These are phyloP conservation scores for Galerucella nymphaeae DNA, from an alignment of 2,888 invertebrate species.

Conservation along the genomic window DNA sequence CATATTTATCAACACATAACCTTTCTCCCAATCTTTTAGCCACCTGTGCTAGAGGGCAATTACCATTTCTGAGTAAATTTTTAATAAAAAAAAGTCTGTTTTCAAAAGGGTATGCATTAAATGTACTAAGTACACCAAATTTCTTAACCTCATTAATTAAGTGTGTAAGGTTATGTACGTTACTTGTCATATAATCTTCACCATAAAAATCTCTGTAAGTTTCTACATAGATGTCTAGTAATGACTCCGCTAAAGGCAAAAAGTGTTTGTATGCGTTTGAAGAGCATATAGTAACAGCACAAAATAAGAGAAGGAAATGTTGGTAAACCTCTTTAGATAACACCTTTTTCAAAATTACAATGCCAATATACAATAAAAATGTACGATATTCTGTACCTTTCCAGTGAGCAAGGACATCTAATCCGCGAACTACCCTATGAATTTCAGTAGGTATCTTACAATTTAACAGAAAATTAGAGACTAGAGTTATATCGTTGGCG, in stretches of 20 bases:
- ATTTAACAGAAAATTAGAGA: conserved; percentile 21
- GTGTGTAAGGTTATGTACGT: too few relatives aligned
- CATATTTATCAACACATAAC: too few relatives aligned
- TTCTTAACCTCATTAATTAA: background rate
- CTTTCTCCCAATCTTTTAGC: too few relatives aligned
- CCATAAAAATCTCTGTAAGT: conserved; percentile 10
- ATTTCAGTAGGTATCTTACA: conserved; percentile 33
- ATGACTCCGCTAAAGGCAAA: conserved; percentile 12
- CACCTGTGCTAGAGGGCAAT: background rate
- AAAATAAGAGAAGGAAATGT: conserved; percentile 32
- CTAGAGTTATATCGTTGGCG: background rate
- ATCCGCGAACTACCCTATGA: conserved; percentile 26
- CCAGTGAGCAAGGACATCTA: conserved; percentile 27
- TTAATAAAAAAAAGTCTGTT: background rate
- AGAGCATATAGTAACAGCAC: conserved; percentile 34
- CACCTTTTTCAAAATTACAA: conserved; percentile 29
- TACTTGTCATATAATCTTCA: background rate
- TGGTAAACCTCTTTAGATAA: conserved; percentile 31
- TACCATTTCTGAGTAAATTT: background rate
- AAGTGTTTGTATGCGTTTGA: conserved; percentile 8
- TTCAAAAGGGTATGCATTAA: background rate
- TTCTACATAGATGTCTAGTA: conserved; percentile 6
- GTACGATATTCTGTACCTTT: conserved; percentile 34
- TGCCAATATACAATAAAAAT: conserved; percentile 28
- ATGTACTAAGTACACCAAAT: background rate